Evolutionary conservation across 2,888 invertebrate genomes (phyloP), one percentile per base, ranked within the genome.

Genomic region (Platypus cylindrus): DNA sequence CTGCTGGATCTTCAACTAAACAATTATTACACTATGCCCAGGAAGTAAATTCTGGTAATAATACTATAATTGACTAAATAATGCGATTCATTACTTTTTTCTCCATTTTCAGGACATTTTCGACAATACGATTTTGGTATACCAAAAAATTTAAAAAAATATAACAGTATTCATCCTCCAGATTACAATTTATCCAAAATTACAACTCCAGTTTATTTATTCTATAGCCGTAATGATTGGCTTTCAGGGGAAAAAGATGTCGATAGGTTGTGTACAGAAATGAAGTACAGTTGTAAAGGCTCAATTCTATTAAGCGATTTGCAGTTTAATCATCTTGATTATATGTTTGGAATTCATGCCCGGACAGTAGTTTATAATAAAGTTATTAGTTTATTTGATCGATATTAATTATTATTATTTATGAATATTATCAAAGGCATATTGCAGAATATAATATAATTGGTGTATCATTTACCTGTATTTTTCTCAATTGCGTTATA

Each of bases 1-100:
- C 61, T 9, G 58, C 58, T 25, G 59, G 59, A 27, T 32, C 53
- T 5, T 68, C 83, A 1, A 69, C 73, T 1, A 70, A 71, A 48
- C 81, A 83, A 54, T 55, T 84, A 5, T 62, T 73, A 3, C 86
- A 87, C 56, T 85, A 71, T 51, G 75, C 65, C 0, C 86, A 86
- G 60, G 64, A 72, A 14, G 67, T 75, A 13, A 50, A 56, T 8
- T 67, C 66, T 23, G 56, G 58, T 30, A 37, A 55, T 2, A 73
- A 74, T 54, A 11, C 4, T 20, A 3, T 13, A 32, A 22, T 22
- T 7, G 9, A 12, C 23, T 22, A 7, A 12, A 32, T 14, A 12
- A 22, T 23, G 3, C 14, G 5, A 32, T 14, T 20, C 20, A 20
- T 9, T 20, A 20, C 20, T 20, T n/a, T n/a, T 9, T 25, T 9